Evolutionary conservation across 2,888 invertebrate genomes (phyloP).

Genomic region (Drosophila longiperda): DNA sequence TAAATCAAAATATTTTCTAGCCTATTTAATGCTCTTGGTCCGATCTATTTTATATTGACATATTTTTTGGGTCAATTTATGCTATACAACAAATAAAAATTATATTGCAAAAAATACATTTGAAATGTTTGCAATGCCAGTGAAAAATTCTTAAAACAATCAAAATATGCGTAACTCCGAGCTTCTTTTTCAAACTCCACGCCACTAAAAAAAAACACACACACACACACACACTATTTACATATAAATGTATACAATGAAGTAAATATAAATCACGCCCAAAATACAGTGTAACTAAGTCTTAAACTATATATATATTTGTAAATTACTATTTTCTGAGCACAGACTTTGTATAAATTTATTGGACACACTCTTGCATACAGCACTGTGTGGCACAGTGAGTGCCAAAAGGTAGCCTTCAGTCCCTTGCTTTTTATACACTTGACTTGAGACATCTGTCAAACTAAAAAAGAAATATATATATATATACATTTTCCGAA

Average conservation of each 20-base stretch:
- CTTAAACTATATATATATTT: slow-evolving; percentile 65
- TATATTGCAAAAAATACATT: slow-evolving; percentile 7
- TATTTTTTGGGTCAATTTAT: slow-evolving; percentile 67
- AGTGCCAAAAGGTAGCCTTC: slow-evolving; percentile 68
- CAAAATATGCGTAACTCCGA: slow-evolving; percentile 75
- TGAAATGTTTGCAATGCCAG: slow-evolving; percentile 31
- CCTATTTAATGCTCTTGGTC: not conserved
- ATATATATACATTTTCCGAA: not conserved
- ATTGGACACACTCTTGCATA: slow-evolving; percentile 48
- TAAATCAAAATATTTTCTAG: not conserved
- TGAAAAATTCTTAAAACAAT: slow-evolving; percentile 62
- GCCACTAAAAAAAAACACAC: slow-evolving; percentile 12
- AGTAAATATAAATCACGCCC: slow-evolving; percentile 65
- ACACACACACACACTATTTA: slow-evolving; percentile 43
- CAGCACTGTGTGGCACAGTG: slow-evolving; percentile 47
- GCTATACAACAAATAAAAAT: slow-evolving; percentile 29
- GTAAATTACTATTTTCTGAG: slow-evolving; percentile 80
- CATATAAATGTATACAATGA: slow-evolving; percentile 39
- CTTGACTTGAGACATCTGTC: slow-evolving; percentile 42
- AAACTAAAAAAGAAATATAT: slow-evolving; percentile 3
- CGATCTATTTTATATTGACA: slow-evolving; percentile 3
- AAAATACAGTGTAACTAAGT: slow-evolving; percentile 77
- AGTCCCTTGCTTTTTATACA: slow-evolving; percentile 74
- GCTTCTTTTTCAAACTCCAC: slow-evolving; percentile 63
- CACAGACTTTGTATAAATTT: slow-evolving; percentile 78